These are phyloP conservation scores for Pandemis cinnamomeana DNA, from an alignment of 2,888 invertebrate species.

Conservation along the genomic window DNA sequence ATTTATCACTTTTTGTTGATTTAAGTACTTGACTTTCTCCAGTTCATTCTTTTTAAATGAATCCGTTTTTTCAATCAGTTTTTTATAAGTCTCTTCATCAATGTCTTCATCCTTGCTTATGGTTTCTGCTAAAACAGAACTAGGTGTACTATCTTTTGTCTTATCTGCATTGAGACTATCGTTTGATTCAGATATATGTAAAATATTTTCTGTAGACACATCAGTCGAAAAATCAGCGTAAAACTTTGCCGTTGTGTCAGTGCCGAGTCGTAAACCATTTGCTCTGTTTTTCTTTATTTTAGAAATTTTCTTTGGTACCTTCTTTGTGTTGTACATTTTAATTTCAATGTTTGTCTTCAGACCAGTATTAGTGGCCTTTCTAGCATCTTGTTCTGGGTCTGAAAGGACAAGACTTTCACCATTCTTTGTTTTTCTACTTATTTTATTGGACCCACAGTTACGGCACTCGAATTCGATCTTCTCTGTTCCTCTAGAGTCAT, in stretches of 20 bases:
- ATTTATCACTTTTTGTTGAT: constrained; percentile 78
- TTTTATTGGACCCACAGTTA: constrained; percentile 78
- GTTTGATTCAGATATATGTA: constrained; percentile 87
- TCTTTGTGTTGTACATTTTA: constrained; percentile 87
- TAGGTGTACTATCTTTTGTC: constrained; percentile 56
- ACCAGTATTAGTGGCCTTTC: constrained; percentile 52
- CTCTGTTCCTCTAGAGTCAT: constrained; percentile 67
- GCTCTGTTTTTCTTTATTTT: constrained; percentile 88
- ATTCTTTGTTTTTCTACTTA: constrained; percentile 63
- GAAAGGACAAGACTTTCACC: constrained; percentile 66
- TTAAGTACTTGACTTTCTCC: constrained; percentile 79
- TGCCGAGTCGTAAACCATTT: constrained; percentile 76
- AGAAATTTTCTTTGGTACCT: constrained; percentile 88
- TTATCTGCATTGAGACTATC: constrained; percentile 84
- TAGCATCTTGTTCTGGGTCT: constrained; percentile 69
- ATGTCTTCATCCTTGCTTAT: constrained; percentile 78
- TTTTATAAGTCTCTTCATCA: constrained; percentile 78
- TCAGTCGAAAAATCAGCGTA: constrained; percentile 87
- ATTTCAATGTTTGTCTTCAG: constrained; percentile 78
- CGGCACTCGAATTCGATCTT: constrained; percentile 80
- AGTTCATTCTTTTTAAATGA: constrained; percentile 82
- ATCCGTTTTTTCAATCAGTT: constrained; percentile 81
- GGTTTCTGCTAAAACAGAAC: constrained; percentile 56
- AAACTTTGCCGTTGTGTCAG: constrained; percentile 86
- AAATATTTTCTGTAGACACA: constrained; percentile 84